Conservation (phyloP, 2,888 invertebrate species). For the Nomada ruficornis region DNA sequence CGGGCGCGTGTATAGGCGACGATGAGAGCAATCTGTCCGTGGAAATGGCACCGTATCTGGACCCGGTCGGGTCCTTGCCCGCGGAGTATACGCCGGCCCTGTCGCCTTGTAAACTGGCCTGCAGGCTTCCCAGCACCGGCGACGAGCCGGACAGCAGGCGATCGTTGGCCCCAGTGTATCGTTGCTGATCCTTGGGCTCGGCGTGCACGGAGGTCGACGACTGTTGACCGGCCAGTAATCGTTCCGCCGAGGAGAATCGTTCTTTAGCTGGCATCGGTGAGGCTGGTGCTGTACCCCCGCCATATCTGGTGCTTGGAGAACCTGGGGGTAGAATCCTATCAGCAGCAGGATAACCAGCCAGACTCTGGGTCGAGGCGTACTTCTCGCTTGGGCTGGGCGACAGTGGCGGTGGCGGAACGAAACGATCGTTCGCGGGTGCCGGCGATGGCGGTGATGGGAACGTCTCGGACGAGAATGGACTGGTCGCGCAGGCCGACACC, state of each 20-base stretch:
- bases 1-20: constrained; percentile 81
- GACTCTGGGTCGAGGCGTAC: constrained; percentile 80
- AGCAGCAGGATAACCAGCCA: constrained; percentile 78
- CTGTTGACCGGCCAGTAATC: constrained; percentile 84
- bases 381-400: constrained; percentile 86
- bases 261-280: constrained; percentile 78
- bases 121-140: constrained; percentile 78
- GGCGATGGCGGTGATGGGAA: constrained; percentile 86
- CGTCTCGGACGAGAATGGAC: constrained; percentile 85
- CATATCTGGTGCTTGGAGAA: constrained; percentile 77
- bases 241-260: constrained; percentile 85
- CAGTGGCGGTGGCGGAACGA: constrained; percentile 88
- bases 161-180: constrained; percentile 76
- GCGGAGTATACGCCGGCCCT: constrained; percentile 52
- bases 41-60: constrained; percentile 75
- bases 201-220: constrained; percentile 46
- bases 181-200: constrained; percentile 78
- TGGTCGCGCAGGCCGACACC: constrained; percentile 56
- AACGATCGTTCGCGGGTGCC: constrained; percentile 86
- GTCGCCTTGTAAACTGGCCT: constrained; percentile 66
- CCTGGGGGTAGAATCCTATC: constrained; percentile 77
- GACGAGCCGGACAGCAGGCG: constrained; percentile 80
- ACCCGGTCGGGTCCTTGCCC: constrained; percentile 68
- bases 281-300: constrained; percentile 77
- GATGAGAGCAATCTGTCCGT: constrained; percentile 79